These are phyloP conservation scores for Caenorhabditis macrosperma DNA, from an alignment of 2,888 invertebrate species.

Conservation along the genomic window DNA sequence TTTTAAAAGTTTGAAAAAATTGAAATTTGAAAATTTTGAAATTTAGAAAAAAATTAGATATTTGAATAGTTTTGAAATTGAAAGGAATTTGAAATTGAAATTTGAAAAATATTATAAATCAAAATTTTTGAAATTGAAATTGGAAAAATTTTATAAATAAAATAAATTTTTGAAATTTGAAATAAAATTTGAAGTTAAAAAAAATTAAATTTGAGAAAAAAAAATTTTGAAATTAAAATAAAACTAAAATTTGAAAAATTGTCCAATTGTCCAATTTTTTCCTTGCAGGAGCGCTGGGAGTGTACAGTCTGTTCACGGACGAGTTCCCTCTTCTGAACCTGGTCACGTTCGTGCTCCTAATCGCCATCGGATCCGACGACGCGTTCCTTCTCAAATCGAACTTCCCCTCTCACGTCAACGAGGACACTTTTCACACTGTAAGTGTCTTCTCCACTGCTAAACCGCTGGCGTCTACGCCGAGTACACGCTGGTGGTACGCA, in stretches of 20 bases:
- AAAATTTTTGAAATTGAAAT: too few relatives aligned
- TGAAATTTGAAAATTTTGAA: too few relatives aligned
- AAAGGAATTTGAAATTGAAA: too few relatives aligned
- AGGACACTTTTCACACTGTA: conserved; percentile 69
- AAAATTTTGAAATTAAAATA: background rate
- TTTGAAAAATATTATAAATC: too few relatives aligned
- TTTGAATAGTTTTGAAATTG: too few relatives aligned
- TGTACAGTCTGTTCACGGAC: conserved; percentile 73
- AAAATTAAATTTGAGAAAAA: too few relatives aligned
- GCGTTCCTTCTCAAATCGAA: conserved; percentile 76
- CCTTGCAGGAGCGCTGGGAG: conserved; percentile 62
- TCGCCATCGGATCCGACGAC: conserved; percentile 78
- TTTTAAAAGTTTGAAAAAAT: too few relatives aligned
- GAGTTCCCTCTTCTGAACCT: conserved; percentile 79
- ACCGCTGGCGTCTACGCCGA: too few relatives aligned
- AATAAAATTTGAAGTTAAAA: background rate
- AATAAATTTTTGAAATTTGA: conserved; percentile 13
- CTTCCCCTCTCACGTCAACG: conserved; percentile 72
- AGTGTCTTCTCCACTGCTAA: too few relatives aligned
- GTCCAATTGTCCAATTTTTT: background rate
- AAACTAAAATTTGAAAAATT: background rate
- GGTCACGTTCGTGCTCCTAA: conserved; percentile 78
- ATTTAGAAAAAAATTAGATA: too few relatives aligned
- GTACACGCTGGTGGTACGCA: too few relatives aligned
- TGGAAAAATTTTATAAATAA: too few relatives aligned